Evolutionary conservation across 2,797 vertebrate genomes (phyloP).

Genomic region (Sebastes alutus): DNA sequence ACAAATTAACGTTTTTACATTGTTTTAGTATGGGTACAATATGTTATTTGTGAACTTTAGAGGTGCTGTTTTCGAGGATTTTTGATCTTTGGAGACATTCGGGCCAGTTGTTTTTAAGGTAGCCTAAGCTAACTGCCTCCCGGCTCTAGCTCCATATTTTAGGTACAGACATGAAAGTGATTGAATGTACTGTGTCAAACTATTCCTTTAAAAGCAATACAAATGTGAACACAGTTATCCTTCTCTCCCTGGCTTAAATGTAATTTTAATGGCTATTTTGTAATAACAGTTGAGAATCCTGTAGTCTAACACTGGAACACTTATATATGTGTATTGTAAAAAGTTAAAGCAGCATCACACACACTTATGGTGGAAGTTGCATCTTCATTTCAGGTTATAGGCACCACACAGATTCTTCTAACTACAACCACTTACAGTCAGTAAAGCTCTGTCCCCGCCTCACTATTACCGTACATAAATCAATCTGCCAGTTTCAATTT

Average conservation of each 20-base stretch:
- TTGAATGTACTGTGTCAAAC: neutral
- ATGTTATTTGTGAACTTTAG: no score
- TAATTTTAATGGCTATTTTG: no score
- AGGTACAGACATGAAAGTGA: neutral
- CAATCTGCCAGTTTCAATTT: neutral
- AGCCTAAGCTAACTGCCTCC: neutral
- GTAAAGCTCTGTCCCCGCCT: neutral
- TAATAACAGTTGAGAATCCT: no score
- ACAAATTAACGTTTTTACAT: neutral
- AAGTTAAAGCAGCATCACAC: neutral
- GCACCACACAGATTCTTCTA: neutral
- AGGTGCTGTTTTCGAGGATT: no score
- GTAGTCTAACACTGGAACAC: neutral
- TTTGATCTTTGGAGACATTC: neutral
- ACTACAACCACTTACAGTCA: neutral
- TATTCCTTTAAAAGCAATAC: neutral
- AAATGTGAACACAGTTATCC: neutral
- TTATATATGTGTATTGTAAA: neutral
- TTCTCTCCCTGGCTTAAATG: neutral
- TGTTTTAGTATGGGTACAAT: no score
- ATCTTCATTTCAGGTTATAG: neutral
- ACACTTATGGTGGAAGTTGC: neutral
- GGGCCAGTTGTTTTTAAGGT: neutral
- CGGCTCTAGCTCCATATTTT: neutral
- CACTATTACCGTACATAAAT: neutral